Evolutionary conservation across 2,888 invertebrate genomes (phyloP), one percentile per base, ranked within the genome.

Genomic region (Epicampocera succincta): DNA sequence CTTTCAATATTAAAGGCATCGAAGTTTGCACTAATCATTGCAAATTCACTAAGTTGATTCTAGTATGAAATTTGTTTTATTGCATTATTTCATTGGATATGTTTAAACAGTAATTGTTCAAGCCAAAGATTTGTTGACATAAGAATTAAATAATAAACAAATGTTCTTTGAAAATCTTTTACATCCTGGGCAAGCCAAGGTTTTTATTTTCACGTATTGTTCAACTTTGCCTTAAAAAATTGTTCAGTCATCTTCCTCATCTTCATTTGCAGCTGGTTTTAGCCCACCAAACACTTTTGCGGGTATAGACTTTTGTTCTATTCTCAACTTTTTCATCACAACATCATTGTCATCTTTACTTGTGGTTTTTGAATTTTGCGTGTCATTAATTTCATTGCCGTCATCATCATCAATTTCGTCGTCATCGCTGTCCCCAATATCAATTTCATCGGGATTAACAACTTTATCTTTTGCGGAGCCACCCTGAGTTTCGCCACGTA

Each of bases 201-300:
- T n/a, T 33, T 33, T 33, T 9, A 9, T 33, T 33, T 33, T 33
- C 9, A 33, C 5, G n/a, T 25, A 25, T 3, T 33, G 38, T 50
- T 66, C 48, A 17, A 1, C 25, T 48, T 48, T 17, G 9, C 12
- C 25, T 54, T 38, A 46, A n/a, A 61, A 40, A 17, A 69, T 19
- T 40, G 29, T 71, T 71, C 42, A 78, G 54, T 81, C 79, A 19
- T 87, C 88, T n/a, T 88, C 89, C n/a, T 88, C 88, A 13, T 87
- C 87, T 29, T 88, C 88, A n/a, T 83, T 87, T 42, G 54, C 72
- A 19, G 69, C 56, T n/a, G 88, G 87, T 63, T 89, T 90, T 85
- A 97, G 92, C 84, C 96, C 94, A 80, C 98, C 98, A 92, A 98
- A 99, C 3, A 99, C 97, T 91, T 98, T 95, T 54, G 95, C 93